Conservation (phyloP, 2,113 vertebrate species). For the Eudorcas thomsonii region DNA sequence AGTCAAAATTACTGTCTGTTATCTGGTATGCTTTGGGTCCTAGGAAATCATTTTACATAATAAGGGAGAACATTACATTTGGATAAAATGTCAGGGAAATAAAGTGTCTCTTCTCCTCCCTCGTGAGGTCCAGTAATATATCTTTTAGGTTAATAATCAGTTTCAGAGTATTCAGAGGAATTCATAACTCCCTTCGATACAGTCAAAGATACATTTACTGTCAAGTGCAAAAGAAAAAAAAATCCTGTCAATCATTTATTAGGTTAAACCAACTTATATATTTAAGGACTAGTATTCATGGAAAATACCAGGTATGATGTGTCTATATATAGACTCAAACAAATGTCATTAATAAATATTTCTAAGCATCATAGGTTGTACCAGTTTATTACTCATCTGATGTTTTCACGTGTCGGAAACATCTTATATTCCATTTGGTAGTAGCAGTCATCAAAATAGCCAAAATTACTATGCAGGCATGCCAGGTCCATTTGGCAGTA, state of each 20-base stretch:
- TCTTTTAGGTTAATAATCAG: background rate
- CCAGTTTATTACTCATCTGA: background rate
- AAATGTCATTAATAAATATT: conserved; percentile 5
- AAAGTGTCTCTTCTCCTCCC: background rate
- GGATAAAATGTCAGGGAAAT: background rate
- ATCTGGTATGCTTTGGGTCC: conserved; percentile 13
- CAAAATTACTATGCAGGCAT: background rate
- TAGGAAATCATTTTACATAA: conserved; percentile 11
- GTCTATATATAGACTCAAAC: background rate
- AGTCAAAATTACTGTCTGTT: background rate
- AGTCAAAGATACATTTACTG: background rate
- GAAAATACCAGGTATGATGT: background rate
- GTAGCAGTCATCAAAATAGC: conserved; percentile 25
- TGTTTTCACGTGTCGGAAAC: background rate
- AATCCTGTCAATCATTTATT: background rate
- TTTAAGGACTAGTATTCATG: background rate
- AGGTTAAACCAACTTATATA: background rate
- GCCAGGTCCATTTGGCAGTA: background rate
- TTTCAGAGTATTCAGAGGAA: background rate
- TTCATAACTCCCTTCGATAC: background rate
- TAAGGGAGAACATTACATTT: background rate
- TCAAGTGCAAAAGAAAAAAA: background rate
- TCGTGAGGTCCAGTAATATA: background rate
- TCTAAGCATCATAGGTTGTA: background rate
- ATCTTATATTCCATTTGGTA: background rate